These are phyloP conservation scores for Sternarchorhynchus goeldii DNA, from an alignment of 2,797 vertebrate genomes.

Conservation along the genomic window DNA sequence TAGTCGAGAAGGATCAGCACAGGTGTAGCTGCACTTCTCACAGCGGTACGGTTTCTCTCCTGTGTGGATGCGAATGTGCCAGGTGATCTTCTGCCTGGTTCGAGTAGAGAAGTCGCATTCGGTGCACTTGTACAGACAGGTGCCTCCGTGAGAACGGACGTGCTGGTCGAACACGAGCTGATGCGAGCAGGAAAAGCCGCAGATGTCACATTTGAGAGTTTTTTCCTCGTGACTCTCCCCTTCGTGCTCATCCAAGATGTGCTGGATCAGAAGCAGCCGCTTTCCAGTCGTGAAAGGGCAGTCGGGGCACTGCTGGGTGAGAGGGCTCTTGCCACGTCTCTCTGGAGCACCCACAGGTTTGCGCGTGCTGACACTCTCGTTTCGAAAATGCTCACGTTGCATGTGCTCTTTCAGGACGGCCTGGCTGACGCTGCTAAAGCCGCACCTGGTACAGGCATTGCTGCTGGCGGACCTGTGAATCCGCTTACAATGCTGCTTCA, in stretches of 20 bases:
- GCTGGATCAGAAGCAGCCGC: constrained; percentile 81
- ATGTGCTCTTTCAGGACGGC: constrained; percentile 78
- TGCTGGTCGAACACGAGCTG: constrained; percentile 93
- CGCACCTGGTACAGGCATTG: constrained; percentile 72
- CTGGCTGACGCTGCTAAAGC: constrained; percentile 77
- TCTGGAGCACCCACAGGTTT: constrained; percentile 75
- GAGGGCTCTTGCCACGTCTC: constrained; percentile 78
- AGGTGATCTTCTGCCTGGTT: constrained; percentile 97
- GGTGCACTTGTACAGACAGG: constrained; percentile 88
- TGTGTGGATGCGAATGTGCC: constrained; percentile 95
- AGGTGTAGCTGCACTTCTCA: constrained; percentile 89
- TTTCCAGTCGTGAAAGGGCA: constrained; percentile 86
- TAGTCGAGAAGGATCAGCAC: constrained; percentile 89
- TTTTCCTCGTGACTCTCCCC: constrained; percentile 67
- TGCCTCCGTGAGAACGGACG: constrained; percentile 88
- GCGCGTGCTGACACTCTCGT: constrained; percentile 77
- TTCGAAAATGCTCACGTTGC: constrained; percentile 79
- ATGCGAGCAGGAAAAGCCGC: constrained; percentile 84
- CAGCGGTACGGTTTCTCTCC: constrained; percentile 96
- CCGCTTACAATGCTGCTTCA: constrained; percentile 88
- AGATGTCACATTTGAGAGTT: constrained; percentile 82
- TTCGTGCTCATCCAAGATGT: constrained; percentile 86
- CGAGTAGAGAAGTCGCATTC: constrained; percentile 90
- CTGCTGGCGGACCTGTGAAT: constrained; percentile 73
- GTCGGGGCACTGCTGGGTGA: constrained; percentile 82